Conservation (phyloP, 2,797 vertebrate genomes). For the Cyclura pinguis region DNA sequence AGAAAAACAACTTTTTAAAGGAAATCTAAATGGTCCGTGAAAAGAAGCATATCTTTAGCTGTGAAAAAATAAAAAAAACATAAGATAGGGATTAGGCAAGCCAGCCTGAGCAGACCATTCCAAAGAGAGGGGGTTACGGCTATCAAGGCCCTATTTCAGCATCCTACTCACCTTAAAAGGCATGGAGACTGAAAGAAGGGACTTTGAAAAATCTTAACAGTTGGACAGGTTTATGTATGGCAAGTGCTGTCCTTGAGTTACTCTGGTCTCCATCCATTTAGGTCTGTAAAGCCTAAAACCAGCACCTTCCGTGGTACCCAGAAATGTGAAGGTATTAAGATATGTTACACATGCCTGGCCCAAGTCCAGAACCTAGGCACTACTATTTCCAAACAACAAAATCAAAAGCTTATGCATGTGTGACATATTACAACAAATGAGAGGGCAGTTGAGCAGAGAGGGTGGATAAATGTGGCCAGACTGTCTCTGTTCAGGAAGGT, state of each 20-base stretch:
- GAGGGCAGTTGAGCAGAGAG: too few relatives aligned
- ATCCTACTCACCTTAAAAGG: neutral
- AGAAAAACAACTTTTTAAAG: neutral
- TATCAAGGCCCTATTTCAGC: neutral
- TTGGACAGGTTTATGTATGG: neutral
- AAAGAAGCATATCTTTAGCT: neutral
- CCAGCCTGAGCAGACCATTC: neutral
- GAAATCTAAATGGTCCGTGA: neutral
- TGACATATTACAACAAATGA: too few relatives aligned
- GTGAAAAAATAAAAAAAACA: neutral
- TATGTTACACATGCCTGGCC: neutral
- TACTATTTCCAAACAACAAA: too few relatives aligned
- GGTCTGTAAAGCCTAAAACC: neutral
- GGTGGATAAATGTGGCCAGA: too few relatives aligned
- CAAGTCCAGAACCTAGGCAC: neutral
- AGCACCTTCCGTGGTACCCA: neutral
- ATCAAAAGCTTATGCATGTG: too few relatives aligned
- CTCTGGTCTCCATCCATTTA: neutral
- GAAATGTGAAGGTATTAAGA: neutral
- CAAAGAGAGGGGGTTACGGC: neutral
- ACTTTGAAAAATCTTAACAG: neutral
- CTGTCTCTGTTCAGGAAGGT: too few relatives aligned
- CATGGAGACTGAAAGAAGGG: neutral
- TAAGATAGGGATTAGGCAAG: neutral
- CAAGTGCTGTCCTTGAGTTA: neutral